Evolutionary conservation across 1,140 invertebrate genomes (phyloP), one percentile per base, ranked within the genome.

Genomic region (Metopolophium dirhodum): DNA sequence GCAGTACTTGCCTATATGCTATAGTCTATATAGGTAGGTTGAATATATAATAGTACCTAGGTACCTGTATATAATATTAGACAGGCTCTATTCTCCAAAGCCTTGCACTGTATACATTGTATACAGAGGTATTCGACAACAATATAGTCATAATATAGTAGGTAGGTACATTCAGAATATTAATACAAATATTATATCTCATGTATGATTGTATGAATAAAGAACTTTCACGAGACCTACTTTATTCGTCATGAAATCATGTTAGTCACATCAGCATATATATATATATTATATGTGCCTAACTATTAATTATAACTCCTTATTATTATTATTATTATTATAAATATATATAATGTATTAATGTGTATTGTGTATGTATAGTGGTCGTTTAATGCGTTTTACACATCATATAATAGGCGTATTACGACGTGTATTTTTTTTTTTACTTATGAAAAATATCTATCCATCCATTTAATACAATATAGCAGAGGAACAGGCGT

Each of bases 221-320:
- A 90, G 88, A 51, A 90, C 88, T 90, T 90, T 90, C 88, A 90
- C 88, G 26, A 61, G 37, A 90, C 88, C 88, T 90, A 90, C 88
- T 61, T 90, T 90, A 61, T 61, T 90, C 54, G 51, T 90, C 51
- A n/a, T 61, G 88, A 90, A 90, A 90, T 90, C 88, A 90, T 61
- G 51, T 54, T 30, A 47, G 88, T 41, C 88, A 90, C 54, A 90
- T 90, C 51, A 22, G 49, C n/a, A n/a, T 35, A 51, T n/a, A 20
- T 18, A 18, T 77, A 61, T 68, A 68, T 14, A 68, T n/a, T 18
- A n/a, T 77, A 23, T 49, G 86, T 41, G 54, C 35, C 87, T 0
- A 35, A 88, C 87, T 54, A 88, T 88, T 88, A 88, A 88, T 88
- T 88, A 88, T 88, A 51, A 88, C 49, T 54, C 23, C 23, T 61